A percentile compares a stretch with the other conserved stretches of the same genome.
Conservation (phyloP, 2,797 vertebrate species). For the Cyclura pinguis region DNA sequence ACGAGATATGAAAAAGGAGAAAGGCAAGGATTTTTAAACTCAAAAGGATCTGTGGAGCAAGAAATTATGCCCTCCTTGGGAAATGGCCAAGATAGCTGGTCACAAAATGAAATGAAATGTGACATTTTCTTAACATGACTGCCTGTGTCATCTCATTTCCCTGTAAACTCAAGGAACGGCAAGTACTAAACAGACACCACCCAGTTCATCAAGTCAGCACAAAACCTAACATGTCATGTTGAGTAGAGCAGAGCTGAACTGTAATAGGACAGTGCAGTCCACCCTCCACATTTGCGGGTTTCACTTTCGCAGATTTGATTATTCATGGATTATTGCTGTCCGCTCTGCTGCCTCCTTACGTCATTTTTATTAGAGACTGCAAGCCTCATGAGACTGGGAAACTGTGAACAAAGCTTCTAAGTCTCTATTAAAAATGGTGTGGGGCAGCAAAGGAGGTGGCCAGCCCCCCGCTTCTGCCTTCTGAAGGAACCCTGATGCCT, state of each 20-base stretch:
- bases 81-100: neutral
- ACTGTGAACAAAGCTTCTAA: too few relatives aligned
- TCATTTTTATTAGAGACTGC: too few relatives aligned
- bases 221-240: neutral
- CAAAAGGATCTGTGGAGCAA: neutral
- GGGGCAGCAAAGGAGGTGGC: too few relatives aligned
- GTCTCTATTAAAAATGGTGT: too few relatives aligned
- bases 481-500: too few relatives aligned
- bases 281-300: too few relatives aligned
- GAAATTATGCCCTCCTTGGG: neutral
- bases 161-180: constrained; percentile 35
- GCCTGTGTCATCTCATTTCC: neutral
- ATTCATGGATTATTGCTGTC: too few relatives aligned
- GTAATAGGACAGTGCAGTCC: neutral
- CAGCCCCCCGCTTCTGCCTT: too few relatives aligned
- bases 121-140: neutral
- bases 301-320: too few relatives aligned
- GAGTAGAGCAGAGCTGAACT: constrained; percentile 11
- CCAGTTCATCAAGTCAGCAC: constrained; percentile 23
- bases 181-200: neutral
- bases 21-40: rapidly evolving
- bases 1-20: neutral
- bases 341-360: too few relatives aligned
- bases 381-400: too few relatives aligned
- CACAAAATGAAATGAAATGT: constrained; percentile 5